Percentiles rank a stretch among this genome's conserved stretches.
These are phyloP conservation scores for Sacculina carcini DNA, from an alignment of 2,888 invertebrate species.

Conservation along the genomic window DNA sequence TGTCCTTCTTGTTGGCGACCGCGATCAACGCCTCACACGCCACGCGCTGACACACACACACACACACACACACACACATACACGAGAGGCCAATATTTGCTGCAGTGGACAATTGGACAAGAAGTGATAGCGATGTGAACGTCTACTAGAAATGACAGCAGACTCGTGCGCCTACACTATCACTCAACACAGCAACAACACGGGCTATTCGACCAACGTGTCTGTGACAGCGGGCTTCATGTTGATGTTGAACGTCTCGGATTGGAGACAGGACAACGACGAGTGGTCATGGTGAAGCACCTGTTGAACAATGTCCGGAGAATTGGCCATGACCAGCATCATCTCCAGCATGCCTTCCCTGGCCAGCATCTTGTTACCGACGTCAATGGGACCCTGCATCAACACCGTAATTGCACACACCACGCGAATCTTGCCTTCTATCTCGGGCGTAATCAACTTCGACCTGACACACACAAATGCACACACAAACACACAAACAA, in stretches of 20 bases:
- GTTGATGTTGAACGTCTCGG: too few relatives aligned
- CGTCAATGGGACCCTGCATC: constrained; percentile 68
- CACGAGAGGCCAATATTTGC: too few relatives aligned
- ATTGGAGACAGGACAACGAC: background rate
- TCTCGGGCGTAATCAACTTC: constrained; percentile 52
- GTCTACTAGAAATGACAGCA: too few relatives aligned
- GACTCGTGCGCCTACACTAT: background rate
- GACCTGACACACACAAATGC: constrained; percentile 24
- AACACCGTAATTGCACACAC: constrained; percentile 66
- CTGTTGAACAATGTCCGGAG: constrained; percentile 58
- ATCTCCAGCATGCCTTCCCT: constrained; percentile 60
- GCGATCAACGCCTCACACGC: constrained; percentile 92
- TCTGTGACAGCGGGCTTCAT: too few relatives aligned
- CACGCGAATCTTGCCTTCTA: constrained; percentile 60
- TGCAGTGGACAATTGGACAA: too few relatives aligned
- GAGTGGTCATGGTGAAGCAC: constrained; percentile 18
- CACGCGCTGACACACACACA: constrained; percentile 37
- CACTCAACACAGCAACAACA: too few relatives aligned
- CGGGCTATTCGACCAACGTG: too few relatives aligned
- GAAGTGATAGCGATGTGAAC: too few relatives aligned
- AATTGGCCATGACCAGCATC: constrained; percentile 86
- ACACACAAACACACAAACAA: too few relatives aligned
- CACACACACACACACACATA: too few relatives aligned
- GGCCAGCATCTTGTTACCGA: constrained; percentile 43
- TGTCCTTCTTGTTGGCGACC: constrained; percentile 88